Evolutionary conservation across 2,113 vertebrate species (phyloP), one percentile per base, ranked within the genome.

Genomic region (Microtus ochrogaster): DNA sequence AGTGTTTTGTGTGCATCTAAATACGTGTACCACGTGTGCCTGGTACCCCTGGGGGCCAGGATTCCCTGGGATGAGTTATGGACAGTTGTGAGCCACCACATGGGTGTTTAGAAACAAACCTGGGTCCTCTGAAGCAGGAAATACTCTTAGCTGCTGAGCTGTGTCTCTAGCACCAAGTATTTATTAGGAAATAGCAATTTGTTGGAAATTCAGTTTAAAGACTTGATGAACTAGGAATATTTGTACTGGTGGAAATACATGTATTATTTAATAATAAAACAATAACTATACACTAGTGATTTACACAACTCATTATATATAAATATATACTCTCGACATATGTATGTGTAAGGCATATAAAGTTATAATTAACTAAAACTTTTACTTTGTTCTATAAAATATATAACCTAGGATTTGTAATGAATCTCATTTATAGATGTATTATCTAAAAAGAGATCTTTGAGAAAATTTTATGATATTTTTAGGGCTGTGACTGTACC

Each of bases 171-270:
- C 82, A 41, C 14, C 61, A 73, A 76, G 9, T 79, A 28, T 77
- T 77, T 87, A 17, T 21, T 39, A 79, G 17, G 52, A 66, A 87
- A 52, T 84, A 52, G 28, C 76, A 44, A n/a, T 92, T 82, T 55
- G 44, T 73, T 92, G 7, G 36, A 90, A 73, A 30, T 95, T 97
- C 68, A 89, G 10, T 11, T 39, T 86, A 82, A 87, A 44, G 81
- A 1, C n/a, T 81, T 74, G 41, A 68, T 79, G 70, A 47, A 82
- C 74, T 89, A 1, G 84, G 12, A 65, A 10, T 66, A 49, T 91
- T 55, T 93, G 30, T 89, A 68, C 70, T 84, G 33, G 33, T 65
- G 73, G 21, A 78, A 86, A 55, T n/a, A 24, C 26, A 13, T 91
- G 63, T 66, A 30, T 26, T 95, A 16, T 76, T 92, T 83, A 72